These are phyloP conservation scores for Agrenia bidenticulata DNA, from an alignment of 2,888 invertebrate genomes.

Conservation along the genomic window DNA sequence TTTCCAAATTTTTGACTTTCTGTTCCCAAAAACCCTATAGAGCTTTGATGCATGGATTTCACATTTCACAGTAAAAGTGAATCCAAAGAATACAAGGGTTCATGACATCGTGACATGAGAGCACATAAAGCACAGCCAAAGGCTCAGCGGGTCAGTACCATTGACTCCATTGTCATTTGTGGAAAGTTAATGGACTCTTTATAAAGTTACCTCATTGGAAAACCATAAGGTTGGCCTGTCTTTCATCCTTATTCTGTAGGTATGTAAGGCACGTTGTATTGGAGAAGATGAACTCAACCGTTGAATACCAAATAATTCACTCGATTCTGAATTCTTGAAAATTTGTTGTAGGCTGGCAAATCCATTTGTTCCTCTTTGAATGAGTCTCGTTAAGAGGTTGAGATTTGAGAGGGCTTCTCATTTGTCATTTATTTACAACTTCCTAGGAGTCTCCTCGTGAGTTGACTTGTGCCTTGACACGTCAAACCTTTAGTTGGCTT, in stretches of 20 bases:
- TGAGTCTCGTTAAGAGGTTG: conserved; percentile 10
- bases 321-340: conserved; percentile 24
- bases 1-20: conserved; percentile 13
- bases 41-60: conserved; percentile 7
- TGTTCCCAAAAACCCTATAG: conserved; percentile 15
- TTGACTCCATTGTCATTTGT: conserved; percentile 41
- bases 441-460: not conserved
- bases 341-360: conserved; percentile 22
- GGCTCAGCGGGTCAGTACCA: conserved; percentile 29
- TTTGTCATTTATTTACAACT: not conserved
- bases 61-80: not conserved
- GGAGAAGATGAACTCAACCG: conserved; percentile 12
- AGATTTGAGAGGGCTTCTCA: conserved; percentile 4
- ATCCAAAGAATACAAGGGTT: conserved; percentile 19
- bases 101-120: conserved; percentile 32
- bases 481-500: not conserved
- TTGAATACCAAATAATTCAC: conserved; percentile 22
- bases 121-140: conserved; percentile 31
- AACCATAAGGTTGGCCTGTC: conserved; percentile 13
- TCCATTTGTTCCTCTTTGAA: conserved; percentile 22
- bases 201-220: conserved; percentile 39
- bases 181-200: conserved; percentile 44
- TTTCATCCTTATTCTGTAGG: not conserved
- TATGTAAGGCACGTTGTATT: not conserved
- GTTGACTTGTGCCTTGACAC: conserved; percentile 10